These are phyloP conservation scores for Lucilia sericata DNA, from an alignment of 1,140 invertebrate genomes.

Conservation along the genomic window DNA sequence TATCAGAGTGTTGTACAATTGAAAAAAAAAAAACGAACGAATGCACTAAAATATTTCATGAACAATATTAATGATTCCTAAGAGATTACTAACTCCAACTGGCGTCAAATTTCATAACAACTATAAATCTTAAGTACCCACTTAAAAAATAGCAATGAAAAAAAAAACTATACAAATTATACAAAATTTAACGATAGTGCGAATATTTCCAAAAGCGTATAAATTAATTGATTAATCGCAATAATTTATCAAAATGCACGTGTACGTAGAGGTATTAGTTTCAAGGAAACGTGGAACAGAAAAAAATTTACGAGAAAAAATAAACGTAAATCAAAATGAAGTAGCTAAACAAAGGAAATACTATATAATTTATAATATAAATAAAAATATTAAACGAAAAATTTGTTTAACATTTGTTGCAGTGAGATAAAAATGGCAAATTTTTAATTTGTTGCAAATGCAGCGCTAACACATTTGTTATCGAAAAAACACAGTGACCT, in stretches of 20 bases:
- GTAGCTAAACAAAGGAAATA: neutral
- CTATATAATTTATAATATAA: neutral
- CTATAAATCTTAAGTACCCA: conserved; percentile 3
- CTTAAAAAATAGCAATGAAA: neutral
- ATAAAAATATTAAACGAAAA: neutral
- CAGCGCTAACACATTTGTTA: too few relatives aligned
- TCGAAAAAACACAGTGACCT: too few relatives aligned
- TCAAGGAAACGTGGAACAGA: neutral
- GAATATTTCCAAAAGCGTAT: neutral
- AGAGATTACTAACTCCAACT: neutral
- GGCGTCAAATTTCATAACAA: neutral
- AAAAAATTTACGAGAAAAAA: neutral
- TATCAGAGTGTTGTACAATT: too few relatives aligned
- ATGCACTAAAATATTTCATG: too few relatives aligned
- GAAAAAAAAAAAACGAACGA: too few relatives aligned
- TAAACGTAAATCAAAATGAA: neutral
- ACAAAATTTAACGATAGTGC: neutral
- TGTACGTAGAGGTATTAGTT: neutral
- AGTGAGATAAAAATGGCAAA: too few relatives aligned
- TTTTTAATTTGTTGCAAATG: too few relatives aligned
- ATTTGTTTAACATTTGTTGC: too few relatives aligned
- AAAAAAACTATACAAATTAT: neutral
- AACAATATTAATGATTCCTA: neutral
- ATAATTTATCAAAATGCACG: conserved; percentile 10
- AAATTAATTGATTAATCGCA: neutral